Evolutionary conservation across 2,113 vertebrate species (phyloP).

Genomic region (Nibea coibor): DNA sequence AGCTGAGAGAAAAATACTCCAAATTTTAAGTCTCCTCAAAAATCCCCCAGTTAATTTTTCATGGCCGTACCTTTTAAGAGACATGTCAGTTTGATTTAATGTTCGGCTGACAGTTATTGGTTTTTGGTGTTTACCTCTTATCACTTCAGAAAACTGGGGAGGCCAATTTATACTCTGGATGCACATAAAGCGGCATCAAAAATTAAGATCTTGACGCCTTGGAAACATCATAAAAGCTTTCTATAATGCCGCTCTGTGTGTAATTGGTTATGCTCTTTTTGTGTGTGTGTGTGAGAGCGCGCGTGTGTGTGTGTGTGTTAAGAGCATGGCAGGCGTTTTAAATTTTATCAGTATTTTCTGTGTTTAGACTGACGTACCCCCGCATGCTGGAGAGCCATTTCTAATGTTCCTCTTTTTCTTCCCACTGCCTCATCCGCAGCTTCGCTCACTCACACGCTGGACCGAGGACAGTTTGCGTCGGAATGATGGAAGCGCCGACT

Average conservation of each 20-base stretch:
- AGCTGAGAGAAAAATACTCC: constrained; percentile 44
- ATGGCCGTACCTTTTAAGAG: constrained; percentile 80
- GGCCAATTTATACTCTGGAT: constrained; percentile 75
- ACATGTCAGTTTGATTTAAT: constrained; percentile 82
- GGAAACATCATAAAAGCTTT: constrained; percentile 80
- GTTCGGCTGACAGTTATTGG: constrained; percentile 82
- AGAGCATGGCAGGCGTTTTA: constrained; percentile 53
- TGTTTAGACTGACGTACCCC: constrained; percentile 63
- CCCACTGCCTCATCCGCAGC: constrained; percentile 36
- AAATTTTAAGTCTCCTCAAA: constrained; percentile 69
- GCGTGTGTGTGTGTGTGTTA: neutral
- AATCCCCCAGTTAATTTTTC: constrained; percentile 78
- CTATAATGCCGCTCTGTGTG: constrained; percentile 71
- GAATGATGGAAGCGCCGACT: constrained; percentile 57
- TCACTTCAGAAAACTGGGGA: constrained; percentile 75
- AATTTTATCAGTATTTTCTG: constrained; percentile 65
- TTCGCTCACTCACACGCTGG: constrained; percentile 49
- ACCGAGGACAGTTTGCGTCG: constrained; percentile 45
- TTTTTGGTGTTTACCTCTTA: constrained; percentile 84
- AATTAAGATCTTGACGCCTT: constrained; percentile 79
- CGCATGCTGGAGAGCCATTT: constrained; percentile 38
- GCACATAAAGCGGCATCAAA: constrained; percentile 78
- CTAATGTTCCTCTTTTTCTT: constrained; percentile 50
- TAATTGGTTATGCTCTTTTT: constrained; percentile 73
- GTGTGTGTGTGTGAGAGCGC: constrained; percentile 38